Conservation (phyloP, 2,113 vertebrate species). For the Verasper variegatus region DNA sequence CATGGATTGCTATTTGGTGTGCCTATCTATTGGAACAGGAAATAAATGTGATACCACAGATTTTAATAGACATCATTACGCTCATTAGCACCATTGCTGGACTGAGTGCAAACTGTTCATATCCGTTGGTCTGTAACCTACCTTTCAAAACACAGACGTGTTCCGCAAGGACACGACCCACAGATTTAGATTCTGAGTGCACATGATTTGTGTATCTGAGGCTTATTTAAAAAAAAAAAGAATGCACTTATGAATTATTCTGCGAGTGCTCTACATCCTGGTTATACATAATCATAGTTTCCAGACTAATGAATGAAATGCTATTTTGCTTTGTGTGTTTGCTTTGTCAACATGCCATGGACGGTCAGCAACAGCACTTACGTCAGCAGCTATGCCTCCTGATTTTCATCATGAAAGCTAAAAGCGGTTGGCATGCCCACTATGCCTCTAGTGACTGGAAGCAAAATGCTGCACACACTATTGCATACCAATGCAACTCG, state of each 20-base stretch:
- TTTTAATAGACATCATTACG: slow-evolving; percentile 37
- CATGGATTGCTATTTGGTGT: slow-evolving; percentile 28
- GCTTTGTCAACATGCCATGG: background rate
- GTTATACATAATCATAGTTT: slow-evolving; percentile 27
- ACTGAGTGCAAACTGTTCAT: slow-evolving; percentile 27
- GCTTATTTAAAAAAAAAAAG: background rate
- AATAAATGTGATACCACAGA: slow-evolving; percentile 35
- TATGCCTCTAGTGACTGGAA: background rate
- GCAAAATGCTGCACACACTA: too few species aligned
- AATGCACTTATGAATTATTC: background rate
- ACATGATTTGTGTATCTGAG: slow-evolving; percentile 6
- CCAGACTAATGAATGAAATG: slow-evolving; percentile 3
- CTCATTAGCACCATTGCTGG: slow-evolving; percentile 39
- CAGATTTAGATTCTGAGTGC: slow-evolving; percentile 3
- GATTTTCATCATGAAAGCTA: background rate
- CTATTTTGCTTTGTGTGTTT: background rate
- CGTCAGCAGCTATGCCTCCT: background rate
- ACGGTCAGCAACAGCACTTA: background rate
- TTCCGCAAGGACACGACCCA: slow-evolving; percentile 28
- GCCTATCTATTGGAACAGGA: slow-evolving; percentile 18
- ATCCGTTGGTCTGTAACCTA: slow-evolving; percentile 38
- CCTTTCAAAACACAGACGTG: slow-evolving; percentile 5
- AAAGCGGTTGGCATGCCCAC: background rate
- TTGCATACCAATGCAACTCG: too few species aligned
- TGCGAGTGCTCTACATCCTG: slow-evolving; percentile 5